These are phyloP conservation scores for Amniataba percoides DNA, from an alignment of 2,797 vertebrate genomes.

Conservation along the genomic window DNA sequence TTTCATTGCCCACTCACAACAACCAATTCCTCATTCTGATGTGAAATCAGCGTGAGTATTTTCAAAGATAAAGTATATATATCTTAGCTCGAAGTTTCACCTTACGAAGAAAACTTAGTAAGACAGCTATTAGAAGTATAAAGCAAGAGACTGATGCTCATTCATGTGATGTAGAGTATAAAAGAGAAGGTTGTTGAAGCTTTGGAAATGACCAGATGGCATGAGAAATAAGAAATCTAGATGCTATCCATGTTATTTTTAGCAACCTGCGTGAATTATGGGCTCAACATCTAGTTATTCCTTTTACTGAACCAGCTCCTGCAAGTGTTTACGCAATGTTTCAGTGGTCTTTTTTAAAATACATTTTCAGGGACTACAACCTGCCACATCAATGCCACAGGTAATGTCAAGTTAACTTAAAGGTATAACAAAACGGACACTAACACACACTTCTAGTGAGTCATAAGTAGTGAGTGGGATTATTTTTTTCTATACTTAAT, in stretches of 20 bases:
- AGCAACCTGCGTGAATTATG: not conserved
- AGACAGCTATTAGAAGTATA: not conserved
- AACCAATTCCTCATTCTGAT: conserved; percentile 27
- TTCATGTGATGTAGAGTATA: not conserved
- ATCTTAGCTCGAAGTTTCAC: not conserved
- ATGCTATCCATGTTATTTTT: not conserved
- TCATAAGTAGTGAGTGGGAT: too few relatives aligned
- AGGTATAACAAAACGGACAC: too few relatives aligned
- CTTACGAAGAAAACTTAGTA: not conserved
- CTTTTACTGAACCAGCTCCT: too few relatives aligned
- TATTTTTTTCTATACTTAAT: too few relatives aligned
- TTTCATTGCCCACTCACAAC: conserved; percentile 39
- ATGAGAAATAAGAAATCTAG: not conserved
- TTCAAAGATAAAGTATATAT: not conserved
- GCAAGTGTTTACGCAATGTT: too few relatives aligned
- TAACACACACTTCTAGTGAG: too few relatives aligned
- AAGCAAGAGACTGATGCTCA: not conserved
- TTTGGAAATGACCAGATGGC: not conserved
- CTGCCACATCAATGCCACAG: not conserved
- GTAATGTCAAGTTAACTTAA: too few relatives aligned
- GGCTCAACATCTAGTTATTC: not conserved
- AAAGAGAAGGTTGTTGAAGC: not conserved
- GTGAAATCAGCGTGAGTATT: not conserved
- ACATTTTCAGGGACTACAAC: too few relatives aligned
- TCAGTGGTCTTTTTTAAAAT: too few relatives aligned